Evolutionary conservation across 2,797 vertebrate species (phyloP).

Genomic region (Syncerus caffer): DNA sequence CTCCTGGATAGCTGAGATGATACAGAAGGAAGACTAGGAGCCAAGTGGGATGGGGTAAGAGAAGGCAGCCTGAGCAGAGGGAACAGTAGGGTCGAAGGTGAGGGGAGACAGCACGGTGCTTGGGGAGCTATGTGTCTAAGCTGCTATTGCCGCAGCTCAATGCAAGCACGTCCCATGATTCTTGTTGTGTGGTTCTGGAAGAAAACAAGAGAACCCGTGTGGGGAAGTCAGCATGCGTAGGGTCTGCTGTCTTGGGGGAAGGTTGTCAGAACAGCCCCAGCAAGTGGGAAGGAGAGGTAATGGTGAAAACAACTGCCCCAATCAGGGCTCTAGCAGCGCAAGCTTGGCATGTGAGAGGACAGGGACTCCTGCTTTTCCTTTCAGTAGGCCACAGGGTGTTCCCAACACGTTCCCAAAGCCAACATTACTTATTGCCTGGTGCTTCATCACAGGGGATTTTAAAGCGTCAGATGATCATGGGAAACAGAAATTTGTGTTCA

Average conservation of each 20-base stretch:
- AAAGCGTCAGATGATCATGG: not conserved
- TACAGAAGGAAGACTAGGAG: not conserved
- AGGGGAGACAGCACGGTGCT: not conserved
- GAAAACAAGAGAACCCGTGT: not conserved
- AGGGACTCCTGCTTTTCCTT: not conserved
- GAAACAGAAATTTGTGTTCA: constrained; percentile 24
- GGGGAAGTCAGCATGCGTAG: not conserved
- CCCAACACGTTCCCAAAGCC: not conserved
- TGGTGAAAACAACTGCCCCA: not conserved
- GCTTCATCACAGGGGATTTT: not conserved
- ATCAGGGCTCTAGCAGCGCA: not conserved
- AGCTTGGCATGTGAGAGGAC: not conserved
- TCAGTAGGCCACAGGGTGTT: not conserved
- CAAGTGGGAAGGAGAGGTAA: not conserved
- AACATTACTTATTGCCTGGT: not conserved
- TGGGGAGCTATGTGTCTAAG: not conserved
- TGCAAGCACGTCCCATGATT: not conserved
- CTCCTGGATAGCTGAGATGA: not conserved
- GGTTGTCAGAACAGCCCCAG: not conserved
- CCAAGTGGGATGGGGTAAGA: too few species aligned
- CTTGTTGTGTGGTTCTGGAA: not conserved
- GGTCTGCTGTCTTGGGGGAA: not conserved
- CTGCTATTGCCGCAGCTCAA: not conserved
- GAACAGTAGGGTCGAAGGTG: not conserved
- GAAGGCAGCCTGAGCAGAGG: not conserved